Evolutionary conservation across 2,113 vertebrate species (phyloP).

Genomic region (Sakesphorus luctuosus): DNA sequence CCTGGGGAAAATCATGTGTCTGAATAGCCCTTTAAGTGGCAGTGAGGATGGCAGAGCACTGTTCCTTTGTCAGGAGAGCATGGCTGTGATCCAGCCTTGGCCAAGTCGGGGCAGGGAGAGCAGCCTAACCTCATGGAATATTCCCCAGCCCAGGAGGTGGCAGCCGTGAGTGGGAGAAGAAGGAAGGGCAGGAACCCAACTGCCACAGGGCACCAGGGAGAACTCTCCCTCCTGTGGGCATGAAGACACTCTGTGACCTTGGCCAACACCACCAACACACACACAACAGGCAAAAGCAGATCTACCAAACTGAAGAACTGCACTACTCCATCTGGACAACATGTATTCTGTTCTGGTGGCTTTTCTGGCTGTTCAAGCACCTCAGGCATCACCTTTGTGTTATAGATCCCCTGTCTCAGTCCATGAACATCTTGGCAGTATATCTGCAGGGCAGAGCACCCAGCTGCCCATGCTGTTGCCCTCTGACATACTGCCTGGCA

Average conservation of each 20-base stretch:
- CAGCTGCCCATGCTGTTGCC: not conserved
- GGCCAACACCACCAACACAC: rapidly evolving
- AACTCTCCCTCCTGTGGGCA: not conserved
- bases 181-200: not conserved
- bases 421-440: not conserved
- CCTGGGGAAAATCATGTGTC: not conserved
- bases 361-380: not conserved
- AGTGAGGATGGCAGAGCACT: not conserved
- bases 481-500: rapidly evolving
- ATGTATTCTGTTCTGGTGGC: not conserved
- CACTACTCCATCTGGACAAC: not conserved
- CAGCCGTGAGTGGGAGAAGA: not conserved
- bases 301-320: not conserved
- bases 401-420: not conserved
- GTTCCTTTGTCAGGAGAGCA: not conserved
- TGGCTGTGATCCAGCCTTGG: not conserved
- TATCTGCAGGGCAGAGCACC: not conserved
- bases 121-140: not conserved
- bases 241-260: not conserved
- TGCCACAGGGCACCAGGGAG: not conserved
- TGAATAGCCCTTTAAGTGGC: not conserved
- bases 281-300: not conserved
- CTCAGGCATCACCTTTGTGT: not conserved
- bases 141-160: not conserved
- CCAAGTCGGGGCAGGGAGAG: not conserved